phyloP scores from a whole-genome alignment of 2,113 vertebrate genomes.

The Oryctolagus cuniculus region mOryCun1.1 NC_091449.1:27314501-27315000 shows the following conservation, averaged over 20 bases:
- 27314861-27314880: slow-evolving; percentile 98
- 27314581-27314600: background rate
- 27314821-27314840: slow-evolving; percentile 95
- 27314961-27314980: too few species aligned
- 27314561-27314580: background rate
- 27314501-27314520: background rate
- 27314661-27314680: slow-evolving; percentile 72
- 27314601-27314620: background rate
- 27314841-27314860: slow-evolving; percentile 89
- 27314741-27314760: slow-evolving; percentile 92
- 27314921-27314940: too few species aligned
- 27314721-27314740: slow-evolving; percentile 90
- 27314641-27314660: background rate
- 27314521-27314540: background rate
- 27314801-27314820: slow-evolving; percentile 93
- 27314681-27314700: slow-evolving; percentile 92
- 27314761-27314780: slow-evolving; percentile 70
- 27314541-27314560: too few species aligned
- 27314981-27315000: too few species aligned
- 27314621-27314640: background rate
- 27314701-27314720: slow-evolving; percentile 90
- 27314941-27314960: too few species aligned
- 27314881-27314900: slow-evolving; percentile 92
- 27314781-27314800: slow-evolving; percentile 91
- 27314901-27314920: slow-evolving; percentile 89